Conservation (phyloP, 1,140 invertebrate species). For the Caerostris darwini region DNA sequence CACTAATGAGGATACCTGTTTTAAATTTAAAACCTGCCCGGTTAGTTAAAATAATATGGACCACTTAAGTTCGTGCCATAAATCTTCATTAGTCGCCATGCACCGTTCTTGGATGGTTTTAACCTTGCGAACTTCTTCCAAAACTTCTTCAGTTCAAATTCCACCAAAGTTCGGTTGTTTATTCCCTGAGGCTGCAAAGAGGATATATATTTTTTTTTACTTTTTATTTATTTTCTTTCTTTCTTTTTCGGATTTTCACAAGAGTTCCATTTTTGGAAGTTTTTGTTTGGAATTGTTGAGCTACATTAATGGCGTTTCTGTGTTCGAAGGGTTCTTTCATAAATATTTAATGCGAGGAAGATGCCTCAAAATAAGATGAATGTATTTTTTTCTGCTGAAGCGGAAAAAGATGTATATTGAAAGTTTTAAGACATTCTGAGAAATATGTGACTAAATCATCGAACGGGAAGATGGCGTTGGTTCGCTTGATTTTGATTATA, state of each 20-base stretch:
- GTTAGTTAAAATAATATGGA: slow-evolving; percentile 4
- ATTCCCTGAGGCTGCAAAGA: not conserved
- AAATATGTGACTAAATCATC: too few species aligned
- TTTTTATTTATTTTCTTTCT: not conserved
- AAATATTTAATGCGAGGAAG: slow-evolving; percentile 16
- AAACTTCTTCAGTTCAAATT: not conserved
- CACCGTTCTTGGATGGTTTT: not conserved
- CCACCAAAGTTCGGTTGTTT: not conserved
- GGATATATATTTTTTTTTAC: not conserved
- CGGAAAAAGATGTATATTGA: not conserved
- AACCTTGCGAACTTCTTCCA: not conserved
- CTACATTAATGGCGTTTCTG: not conserved
- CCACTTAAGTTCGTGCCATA: not conserved
- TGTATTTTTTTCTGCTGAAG: not conserved
- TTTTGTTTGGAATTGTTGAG: not conserved
- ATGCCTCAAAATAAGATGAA: not conserved
- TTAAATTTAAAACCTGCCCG: not conserved
- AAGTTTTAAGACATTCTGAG: not conserved
- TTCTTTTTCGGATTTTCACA: not conserved
- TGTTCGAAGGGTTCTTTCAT: not conserved
- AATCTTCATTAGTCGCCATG: not conserved
- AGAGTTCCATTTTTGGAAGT: not conserved
- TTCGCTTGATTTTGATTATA: too few species aligned
- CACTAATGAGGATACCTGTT: too few species aligned
- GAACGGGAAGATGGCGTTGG: too few species aligned